phyloP scores from a whole-genome alignment of 2,113 vertebrate genomes.

The Macroglossus sobrinus region DNA sequence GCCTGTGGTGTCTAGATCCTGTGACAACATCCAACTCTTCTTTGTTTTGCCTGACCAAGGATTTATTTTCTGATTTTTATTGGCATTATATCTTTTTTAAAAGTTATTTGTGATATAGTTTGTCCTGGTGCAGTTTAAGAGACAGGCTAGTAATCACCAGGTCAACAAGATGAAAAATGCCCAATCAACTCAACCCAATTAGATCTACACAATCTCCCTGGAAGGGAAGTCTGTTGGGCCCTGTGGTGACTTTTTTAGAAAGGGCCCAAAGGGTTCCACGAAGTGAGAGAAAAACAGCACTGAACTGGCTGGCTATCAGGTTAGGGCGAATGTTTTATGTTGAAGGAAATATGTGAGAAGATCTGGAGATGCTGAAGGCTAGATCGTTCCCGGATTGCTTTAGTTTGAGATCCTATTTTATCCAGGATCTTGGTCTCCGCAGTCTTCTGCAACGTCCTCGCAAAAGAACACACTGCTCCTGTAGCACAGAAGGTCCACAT shows the following conservation, averaged over 20 bases:
- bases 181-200: background rate
- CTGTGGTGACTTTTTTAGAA: background rate
- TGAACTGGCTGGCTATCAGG: background rate
- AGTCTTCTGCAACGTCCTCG: background rate
- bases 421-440: background rate
- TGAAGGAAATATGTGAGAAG: background rate
- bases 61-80: slow-evolving; percentile 36
- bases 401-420: background rate
- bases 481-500: slow-evolving; percentile 56
- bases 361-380: background rate
- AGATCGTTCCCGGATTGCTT: background rate
- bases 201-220: background rate
- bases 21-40: background rate
- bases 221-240: background rate
- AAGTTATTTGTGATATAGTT: background rate
- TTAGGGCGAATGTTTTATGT: background rate
- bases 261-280: background rate
- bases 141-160: background rate
- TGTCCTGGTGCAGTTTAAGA: background rate
- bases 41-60: background rate
- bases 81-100: background rate
- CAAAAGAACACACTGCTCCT: slow-evolving; percentile 29
- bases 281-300: background rate
- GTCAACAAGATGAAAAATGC: slow-evolving; percentile 3
- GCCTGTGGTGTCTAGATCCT: rapidly evolving